phyloP scores from a whole-genome alignment of 2,113 vertebrate genomes.

The Thermophis baileyi region DNA sequence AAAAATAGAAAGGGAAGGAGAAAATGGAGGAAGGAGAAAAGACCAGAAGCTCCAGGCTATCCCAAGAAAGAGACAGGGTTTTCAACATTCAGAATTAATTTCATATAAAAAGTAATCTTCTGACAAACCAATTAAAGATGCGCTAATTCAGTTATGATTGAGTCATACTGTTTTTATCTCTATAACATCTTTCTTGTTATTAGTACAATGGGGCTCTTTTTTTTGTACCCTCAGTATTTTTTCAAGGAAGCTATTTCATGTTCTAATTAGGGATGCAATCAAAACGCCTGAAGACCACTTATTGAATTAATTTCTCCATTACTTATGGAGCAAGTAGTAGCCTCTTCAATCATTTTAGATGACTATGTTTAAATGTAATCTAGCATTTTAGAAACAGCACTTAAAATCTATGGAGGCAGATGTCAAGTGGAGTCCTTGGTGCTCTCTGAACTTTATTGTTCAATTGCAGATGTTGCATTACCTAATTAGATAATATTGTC shows the following conservation, averaged over 20 bases:
- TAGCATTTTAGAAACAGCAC: constrained; percentile 14
- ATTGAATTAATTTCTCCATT: not conserved
- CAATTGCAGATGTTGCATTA: not conserved
- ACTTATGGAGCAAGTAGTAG: not conserved
- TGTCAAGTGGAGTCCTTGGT: not conserved
- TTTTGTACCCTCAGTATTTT: not conserved
- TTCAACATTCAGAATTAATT: not conserved
- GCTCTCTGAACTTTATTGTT: not conserved
- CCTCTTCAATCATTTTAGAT: not conserved
- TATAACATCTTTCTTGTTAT: not conserved
- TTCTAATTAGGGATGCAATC: not conserved
- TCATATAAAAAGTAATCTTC: not conserved
- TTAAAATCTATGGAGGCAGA: not conserved
- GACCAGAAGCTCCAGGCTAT: not conserved
- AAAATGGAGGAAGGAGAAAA: not conserved
- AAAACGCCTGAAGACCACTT: not conserved
- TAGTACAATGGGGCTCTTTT: not conserved
- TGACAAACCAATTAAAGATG: not conserved
- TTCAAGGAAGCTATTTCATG: not conserved
- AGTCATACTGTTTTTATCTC: not conserved
- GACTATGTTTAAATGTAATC: not conserved
- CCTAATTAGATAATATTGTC: not conserved
- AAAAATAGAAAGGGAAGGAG: not conserved
- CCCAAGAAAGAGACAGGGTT: not conserved
- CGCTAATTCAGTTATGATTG: not conserved